Evolutionary conservation across 2,888 invertebrate species (phyloP).

Genomic region (Chalcosyrphus nemorum): DNA sequence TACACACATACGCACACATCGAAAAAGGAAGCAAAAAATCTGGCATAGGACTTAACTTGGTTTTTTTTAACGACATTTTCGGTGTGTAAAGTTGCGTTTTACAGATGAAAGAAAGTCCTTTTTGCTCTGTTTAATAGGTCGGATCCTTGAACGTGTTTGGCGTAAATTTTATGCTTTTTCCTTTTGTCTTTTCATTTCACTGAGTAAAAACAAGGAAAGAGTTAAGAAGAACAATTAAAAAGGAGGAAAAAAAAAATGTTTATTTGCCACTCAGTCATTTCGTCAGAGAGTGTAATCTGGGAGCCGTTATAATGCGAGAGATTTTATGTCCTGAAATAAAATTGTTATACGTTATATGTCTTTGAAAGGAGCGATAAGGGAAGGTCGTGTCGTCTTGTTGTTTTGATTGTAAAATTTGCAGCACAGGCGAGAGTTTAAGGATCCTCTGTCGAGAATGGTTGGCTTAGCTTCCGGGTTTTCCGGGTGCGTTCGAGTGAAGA

Average conservation of each 20-base stretch:
- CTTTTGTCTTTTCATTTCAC: not conserved
- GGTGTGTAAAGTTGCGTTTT: slow-evolving; percentile 40
- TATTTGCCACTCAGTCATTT: slow-evolving; percentile 5
- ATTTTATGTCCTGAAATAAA: slow-evolving; percentile 4
- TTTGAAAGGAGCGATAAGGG: no score
- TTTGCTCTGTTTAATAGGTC: not conserved
- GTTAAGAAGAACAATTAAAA: not conserved
- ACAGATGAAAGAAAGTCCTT: not conserved
- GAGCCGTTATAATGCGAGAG: not conserved
- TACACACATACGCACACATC: not conserved
- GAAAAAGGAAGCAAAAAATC: no score
- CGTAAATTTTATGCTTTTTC: not conserved
- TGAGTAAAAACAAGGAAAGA: not conserved
- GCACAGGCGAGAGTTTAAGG: not conserved
- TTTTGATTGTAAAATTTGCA: not conserved
- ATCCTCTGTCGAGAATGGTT: not conserved
- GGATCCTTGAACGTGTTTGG: not conserved
- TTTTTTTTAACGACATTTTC: slow-evolving; percentile 22
- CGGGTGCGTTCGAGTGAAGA: not conserved
- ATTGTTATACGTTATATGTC: no score
- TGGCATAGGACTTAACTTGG: not conserved
- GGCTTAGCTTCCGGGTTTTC: not conserved
- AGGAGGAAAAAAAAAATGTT: slow-evolving; percentile 20
- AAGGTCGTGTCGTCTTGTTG: not conserved
- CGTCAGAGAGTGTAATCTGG: not conserved